Percentiles rank a stretch among this genome's conserved stretches.
These are phyloP conservation scores for Ceratoteleas bidentatus DNA, from an alignment of 1,140 invertebrate species.

Conservation along the genomic window DNA sequence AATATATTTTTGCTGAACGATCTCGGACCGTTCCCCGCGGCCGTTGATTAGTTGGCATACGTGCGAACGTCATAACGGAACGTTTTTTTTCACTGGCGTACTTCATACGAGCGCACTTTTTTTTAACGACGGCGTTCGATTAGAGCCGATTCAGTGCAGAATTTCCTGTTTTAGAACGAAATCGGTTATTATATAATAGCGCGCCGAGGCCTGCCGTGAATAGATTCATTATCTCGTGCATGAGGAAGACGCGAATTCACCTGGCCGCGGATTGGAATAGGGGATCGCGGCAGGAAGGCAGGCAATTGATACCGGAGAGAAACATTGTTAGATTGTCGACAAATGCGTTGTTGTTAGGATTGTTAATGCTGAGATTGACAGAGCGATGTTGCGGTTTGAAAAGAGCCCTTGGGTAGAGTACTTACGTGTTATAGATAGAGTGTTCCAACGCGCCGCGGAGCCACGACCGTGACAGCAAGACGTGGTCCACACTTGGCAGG, in stretches of 20 bases:
- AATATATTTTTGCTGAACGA: constrained; percentile 56
- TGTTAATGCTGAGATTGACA: no score
- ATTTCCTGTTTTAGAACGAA: constrained; percentile 46
- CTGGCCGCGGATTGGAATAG: background rate
- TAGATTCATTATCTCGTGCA: constrained; percentile 23
- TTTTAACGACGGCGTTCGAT: constrained; percentile 37
- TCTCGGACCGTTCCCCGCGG: constrained; percentile 38
- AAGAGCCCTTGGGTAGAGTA: constrained; percentile 19
- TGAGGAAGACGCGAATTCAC: constrained; percentile 2
- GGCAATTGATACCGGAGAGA: no score
- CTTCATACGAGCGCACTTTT: constrained; percentile 36
- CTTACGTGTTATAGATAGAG: constrained; percentile 81
- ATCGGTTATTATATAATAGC: constrained; percentile 32
- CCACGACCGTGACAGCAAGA: constrained; percentile 79
- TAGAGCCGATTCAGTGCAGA: constrained; percentile 32
- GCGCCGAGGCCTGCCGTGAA: constrained; percentile 13
- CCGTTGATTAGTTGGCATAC: constrained; percentile 63
- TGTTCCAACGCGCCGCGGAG: constrained; percentile 80
- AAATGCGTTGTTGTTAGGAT: no score
- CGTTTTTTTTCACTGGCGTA: constrained; percentile 31
- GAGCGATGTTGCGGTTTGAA: background rate
- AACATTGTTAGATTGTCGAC: no score
- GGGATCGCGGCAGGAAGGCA: no score
- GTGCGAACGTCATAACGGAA: constrained; percentile 59
- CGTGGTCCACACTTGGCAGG: constrained; percentile 78